Base-by-base conservation (phyloP, 92 coral and sea anemone genomes). In the Metridium senile region DNA sequence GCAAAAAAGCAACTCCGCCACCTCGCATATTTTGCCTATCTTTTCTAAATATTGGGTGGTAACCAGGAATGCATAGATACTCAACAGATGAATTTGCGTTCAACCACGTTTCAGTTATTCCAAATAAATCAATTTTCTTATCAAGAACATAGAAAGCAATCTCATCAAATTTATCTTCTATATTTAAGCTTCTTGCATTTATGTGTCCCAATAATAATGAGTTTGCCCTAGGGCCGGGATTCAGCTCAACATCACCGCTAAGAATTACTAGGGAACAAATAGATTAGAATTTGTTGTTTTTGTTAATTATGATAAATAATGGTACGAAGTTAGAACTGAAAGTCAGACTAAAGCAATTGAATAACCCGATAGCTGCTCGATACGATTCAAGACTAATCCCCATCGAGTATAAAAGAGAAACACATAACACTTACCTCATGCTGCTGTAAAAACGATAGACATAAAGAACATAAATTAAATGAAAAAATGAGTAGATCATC, bases 1-100 rank as follows among this genome's bases (percentile, higher is more conserved):
- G 77, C 46, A 72, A 35, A 17, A 72, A 31, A 52, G 77, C 77
- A 72, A 72, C 77, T 35, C 65, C 74, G 1, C 80, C 80, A 29
- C 74, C 56, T 34, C 74, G 6, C 58, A 35, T 58, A 61, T 74
- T 74, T 54, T 8, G 49, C 20, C 80, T 28, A 26, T 74, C 80
- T 57, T 74, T 74, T 33, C 49, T 58, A 34, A 74, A 28, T 2
- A 74, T 58, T 19, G 80, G 51, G 17, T 63, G 43, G 43, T 71
- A 71, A 27, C 76, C 76, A 31, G 71, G 69, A 74, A 74, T 74
- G 34, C 66, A 35, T 16, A 72, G 33, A 35, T 26, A 22, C 22
- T 72, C 77, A 1, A 26, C 49, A 39, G 49, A 1, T 1, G 79
- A 21, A 0, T 57, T 70, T 10, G 26, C 62, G 26, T 74, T 56